Conservation (phyloP, 2,797 vertebrate genomes). For the Erethizon dorsatum region DNA sequence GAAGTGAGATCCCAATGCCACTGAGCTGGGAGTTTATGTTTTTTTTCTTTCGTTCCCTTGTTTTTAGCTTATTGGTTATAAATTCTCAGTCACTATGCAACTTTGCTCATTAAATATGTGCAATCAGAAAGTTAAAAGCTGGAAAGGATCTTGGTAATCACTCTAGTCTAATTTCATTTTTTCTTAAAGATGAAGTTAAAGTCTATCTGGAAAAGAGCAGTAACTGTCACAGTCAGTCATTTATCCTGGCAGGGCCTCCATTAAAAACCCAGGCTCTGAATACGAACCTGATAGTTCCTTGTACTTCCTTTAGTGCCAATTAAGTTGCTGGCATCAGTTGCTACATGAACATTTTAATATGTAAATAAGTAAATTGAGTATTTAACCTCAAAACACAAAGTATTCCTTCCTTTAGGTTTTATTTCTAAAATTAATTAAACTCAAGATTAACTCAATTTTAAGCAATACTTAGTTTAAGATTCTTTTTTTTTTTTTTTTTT, state of each 20-base stretch:
- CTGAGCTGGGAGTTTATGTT: conserved; percentile 50
- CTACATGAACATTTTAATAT: neutral
- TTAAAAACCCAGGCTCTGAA: neutral
- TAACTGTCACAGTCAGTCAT: neutral
- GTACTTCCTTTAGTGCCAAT: neutral
- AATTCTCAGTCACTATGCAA: neutral
- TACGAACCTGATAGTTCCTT: neutral
- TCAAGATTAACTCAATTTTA: conserved; percentile 45
- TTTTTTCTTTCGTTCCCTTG: neutral
- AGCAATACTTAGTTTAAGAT: neutral
- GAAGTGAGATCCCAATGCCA: conserved; percentile 46
- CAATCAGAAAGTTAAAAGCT: conserved; percentile 27
- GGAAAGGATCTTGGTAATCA: neutral
- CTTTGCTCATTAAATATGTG: conserved; percentile 1
- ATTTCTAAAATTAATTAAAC: conserved; percentile 21
- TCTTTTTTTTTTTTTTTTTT: too few species aligned
- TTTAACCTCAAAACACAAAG: neutral
- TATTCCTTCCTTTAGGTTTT: neutral
- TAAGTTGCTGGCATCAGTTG: neutral
- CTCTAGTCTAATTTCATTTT: neutral
- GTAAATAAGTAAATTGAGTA: neutral
- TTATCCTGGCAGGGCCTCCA: neutral
- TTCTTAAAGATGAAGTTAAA: neutral
- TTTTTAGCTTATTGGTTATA: conserved; percentile 24
- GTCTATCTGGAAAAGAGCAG: neutral